Conservation (phyloP, 2,888 invertebrate species). For the Zygothrica quintamaculata region DNA sequence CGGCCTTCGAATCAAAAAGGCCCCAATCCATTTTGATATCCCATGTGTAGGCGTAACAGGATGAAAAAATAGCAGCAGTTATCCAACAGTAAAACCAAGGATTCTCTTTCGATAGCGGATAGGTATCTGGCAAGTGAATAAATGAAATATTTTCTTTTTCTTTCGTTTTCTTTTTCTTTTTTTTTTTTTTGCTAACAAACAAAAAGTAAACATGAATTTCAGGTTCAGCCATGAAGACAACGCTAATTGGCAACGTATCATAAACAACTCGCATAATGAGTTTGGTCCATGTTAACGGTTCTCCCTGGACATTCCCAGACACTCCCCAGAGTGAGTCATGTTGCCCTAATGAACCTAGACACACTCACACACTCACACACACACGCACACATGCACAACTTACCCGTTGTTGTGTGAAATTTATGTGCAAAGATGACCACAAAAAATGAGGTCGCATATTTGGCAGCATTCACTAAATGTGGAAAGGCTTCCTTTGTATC, state of each 20-base stretch:
- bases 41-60: constrained; percentile 93
- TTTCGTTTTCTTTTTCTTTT: too few species aligned
- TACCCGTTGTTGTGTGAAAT: constrained; percentile 82
- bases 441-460: constrained; percentile 95
- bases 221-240: constrained; percentile 32
- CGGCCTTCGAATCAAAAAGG: constrained; percentile 89
- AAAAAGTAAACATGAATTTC: constrained; percentile 57
- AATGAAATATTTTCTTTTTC: background rate
- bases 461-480: constrained; percentile 94
- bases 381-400: constrained; percentile 49
- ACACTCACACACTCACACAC: background rate
- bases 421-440: constrained; percentile 90
- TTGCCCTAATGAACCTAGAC: constrained; percentile 21
- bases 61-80: constrained; percentile 88
- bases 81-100: constrained; percentile 90
- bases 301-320: background rate
- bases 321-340: background rate
- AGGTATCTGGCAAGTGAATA: constrained; percentile 53
- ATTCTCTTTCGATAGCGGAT: constrained; percentile 85
- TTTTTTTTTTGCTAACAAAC: constrained; percentile 31
- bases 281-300: background rate
- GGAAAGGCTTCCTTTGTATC: constrained; percentile 92
- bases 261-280: constrained; percentile 56
- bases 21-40: constrained; percentile 97
- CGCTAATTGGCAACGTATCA: constrained; percentile 59